These are phyloP conservation scores for Odobenus rosmarus DNA, from an alignment of 2,113 vertebrate genomes.

Conservation along the genomic window DNA sequence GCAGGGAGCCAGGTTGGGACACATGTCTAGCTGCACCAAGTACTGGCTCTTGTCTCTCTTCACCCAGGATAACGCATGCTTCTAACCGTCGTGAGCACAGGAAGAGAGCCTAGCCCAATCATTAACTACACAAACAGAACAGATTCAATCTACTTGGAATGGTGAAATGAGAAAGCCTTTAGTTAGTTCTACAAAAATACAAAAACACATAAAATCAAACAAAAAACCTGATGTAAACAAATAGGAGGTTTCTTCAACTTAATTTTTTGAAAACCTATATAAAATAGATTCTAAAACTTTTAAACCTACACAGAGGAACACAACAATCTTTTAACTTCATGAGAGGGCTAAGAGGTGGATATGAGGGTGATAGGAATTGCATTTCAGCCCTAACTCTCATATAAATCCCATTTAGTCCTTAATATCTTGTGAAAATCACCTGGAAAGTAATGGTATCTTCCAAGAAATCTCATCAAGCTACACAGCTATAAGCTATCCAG, in stretches of 20 bases:
- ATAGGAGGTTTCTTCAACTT: not conserved
- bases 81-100: not conserved
- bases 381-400: not conserved
- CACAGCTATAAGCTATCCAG: not conserved
- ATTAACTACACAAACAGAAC: not conserved
- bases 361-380: not conserved
- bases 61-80: not conserved
- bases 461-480: not conserved
- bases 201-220: not conserved
- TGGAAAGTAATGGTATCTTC: not conserved
- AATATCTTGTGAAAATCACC: not conserved
- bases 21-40: not conserved
- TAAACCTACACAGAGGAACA: not conserved
- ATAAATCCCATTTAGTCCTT: not conserved
- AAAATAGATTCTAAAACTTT: slow-evolving; percentile 20
- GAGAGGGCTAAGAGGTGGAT: not conserved
- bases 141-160: not conserved
- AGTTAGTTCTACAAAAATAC: not conserved
- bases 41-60: not conserved
- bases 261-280: not conserved
- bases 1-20: not conserved
- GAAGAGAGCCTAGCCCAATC: not conserved
- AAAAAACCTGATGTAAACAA: not conserved
- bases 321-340: not conserved
- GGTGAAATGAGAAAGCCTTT: not conserved